Percentiles rank a stretch among this genome's conserved stretches.
These are phyloP conservation scores for Myotis myotis DNA, from an alignment of 2,797 vertebrate genomes.

Conservation along the genomic window DNA sequence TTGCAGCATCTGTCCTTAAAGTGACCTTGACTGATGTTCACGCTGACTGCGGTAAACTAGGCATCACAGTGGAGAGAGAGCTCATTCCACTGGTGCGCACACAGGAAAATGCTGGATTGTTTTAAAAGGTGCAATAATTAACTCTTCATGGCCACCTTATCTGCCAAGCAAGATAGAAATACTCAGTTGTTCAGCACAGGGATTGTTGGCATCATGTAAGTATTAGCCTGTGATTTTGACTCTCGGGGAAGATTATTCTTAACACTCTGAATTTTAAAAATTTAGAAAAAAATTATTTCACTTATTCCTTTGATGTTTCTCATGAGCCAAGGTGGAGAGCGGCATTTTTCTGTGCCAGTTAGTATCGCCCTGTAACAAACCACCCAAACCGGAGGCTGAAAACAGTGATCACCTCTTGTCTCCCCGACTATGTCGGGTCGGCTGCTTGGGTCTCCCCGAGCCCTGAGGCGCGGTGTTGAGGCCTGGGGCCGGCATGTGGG, in stretches of 20 bases:
- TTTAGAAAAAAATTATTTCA: slow-evolving; percentile 66
- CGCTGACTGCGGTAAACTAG: background rate
- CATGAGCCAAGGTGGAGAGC: slow-evolving; percentile 54
- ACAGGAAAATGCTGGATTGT: background rate
- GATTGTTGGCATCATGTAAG: background rate
- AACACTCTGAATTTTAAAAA: slow-evolving; percentile 60
- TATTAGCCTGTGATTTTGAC: slow-evolving; percentile 58
- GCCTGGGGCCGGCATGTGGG: no score
- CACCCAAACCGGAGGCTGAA: background rate
- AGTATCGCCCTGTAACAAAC: slow-evolving; percentile 25
- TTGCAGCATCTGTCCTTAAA: background rate
- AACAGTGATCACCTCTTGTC: background rate
- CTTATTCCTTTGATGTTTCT: slow-evolving; percentile 56
- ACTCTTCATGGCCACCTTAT: slow-evolving; percentile 8
- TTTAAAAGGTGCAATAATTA: background rate
- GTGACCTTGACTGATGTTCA: background rate
- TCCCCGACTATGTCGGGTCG: background rate
- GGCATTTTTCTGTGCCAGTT: slow-evolving; percentile 34
- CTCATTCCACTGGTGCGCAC: slow-evolving; percentile 18
- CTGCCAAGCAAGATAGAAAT: slow-evolving; percentile 18
- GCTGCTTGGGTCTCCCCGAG: no score
- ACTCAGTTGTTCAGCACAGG: background rate
- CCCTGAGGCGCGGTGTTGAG: no score
- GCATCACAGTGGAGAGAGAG: background rate
- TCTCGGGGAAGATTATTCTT: slow-evolving; percentile 74